phyloP scores from a whole-genome alignment of 2,113 vertebrate genomes.

The Nymphicus hollandicus region DNA sequence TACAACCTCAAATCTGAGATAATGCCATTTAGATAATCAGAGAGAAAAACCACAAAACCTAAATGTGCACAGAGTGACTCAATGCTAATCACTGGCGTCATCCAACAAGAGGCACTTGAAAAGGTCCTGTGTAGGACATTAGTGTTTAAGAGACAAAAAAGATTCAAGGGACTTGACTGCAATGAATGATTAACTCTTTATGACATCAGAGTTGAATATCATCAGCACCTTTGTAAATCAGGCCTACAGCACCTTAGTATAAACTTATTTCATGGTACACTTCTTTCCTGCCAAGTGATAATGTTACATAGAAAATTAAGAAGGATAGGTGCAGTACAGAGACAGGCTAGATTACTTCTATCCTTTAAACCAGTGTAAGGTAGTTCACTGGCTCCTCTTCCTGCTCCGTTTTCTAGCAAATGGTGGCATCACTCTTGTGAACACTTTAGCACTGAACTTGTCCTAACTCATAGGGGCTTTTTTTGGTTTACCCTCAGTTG shows the following conservation, averaged over 20 bases:
- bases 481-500: background rate
- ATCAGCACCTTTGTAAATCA: background rate
- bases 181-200: rapidly evolving
- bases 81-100: background rate
- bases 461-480: background rate
- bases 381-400: background rate
- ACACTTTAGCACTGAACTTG: rapidly evolving
- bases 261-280: background rate
- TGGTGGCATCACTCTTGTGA: rapidly evolving
- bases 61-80: background rate
- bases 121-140: background rate
- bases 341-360: background rate
- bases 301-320: background rate
- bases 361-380: background rate
- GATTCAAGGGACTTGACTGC: background rate
- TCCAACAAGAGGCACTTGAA: background rate
- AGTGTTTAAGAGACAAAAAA: background rate
- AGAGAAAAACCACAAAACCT: background rate
- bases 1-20: background rate
- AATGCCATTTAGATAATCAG: background rate
- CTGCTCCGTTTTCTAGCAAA: background rate
- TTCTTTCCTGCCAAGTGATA: background rate
- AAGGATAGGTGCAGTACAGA: background rate
- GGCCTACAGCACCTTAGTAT: background rate
- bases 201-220: background rate